Evolutionary conservation across 2,888 invertebrate species (phyloP).

Genomic region (Liodrosophila aerea): DNA sequence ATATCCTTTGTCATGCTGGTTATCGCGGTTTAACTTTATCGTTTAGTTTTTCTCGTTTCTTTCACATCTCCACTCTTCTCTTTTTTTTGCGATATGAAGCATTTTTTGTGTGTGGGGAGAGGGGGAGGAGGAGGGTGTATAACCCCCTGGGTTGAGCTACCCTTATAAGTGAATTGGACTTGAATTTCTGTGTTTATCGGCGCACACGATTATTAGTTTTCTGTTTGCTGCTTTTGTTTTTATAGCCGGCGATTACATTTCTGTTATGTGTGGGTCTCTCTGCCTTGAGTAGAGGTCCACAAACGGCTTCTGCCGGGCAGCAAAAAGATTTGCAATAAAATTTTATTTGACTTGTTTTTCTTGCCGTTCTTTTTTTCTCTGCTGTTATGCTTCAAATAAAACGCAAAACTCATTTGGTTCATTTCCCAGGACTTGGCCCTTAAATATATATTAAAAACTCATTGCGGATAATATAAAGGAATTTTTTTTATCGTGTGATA

Average conservation of each 20-base stretch:
- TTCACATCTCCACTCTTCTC: constrained; percentile 11
- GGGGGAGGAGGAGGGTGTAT: too few relatives aligned
- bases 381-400: constrained; percentile 37
- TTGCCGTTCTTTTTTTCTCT: constrained; percentile 12
- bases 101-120: constrained; percentile 26
- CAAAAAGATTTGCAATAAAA: constrained; percentile 69
- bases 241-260: constrained; percentile 75
- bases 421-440: constrained; percentile 11
- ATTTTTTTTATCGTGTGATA: too few relatives aligned
- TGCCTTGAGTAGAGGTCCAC: constrained; percentile 3
- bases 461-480: too few relatives aligned
- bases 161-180: constrained; percentile 6
- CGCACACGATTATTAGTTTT: constrained; percentile 75
- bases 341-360: constrained; percentile 67
- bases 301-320: constrained; percentile 14
- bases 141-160: too few relatives aligned
- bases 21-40: constrained; percentile 77
- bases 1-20: constrained; percentile 77
- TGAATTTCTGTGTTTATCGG: constrained; percentile 71
- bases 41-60: constrained; percentile 34
- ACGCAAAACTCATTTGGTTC: constrained; percentile 43
- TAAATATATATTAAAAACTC: constrained; percentile 67
- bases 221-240: constrained; percentile 69
- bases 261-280: constrained; percentile 46
- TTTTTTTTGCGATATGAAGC: constrained; percentile 34